Evolutionary conservation across 2,113 vertebrate genomes (phyloP).

Genomic region (Cottus gobio): DNA sequence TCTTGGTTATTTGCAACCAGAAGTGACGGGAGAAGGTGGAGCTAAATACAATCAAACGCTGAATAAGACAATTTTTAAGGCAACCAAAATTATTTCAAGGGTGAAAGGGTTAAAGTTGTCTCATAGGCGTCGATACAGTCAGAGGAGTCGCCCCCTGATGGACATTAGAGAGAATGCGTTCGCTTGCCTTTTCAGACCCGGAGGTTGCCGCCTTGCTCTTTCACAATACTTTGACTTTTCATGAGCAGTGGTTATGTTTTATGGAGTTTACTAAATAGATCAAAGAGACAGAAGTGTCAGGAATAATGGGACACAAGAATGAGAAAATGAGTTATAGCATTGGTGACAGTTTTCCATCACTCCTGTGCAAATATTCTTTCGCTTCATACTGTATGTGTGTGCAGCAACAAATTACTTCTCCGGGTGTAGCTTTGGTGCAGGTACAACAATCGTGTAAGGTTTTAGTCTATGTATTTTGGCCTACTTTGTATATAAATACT

Average conservation of each 20-base stretch:
- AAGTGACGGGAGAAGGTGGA: background rate
- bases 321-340: conserved; percentile 22
- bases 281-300: conserved; percentile 14
- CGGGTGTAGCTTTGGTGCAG: conserved; percentile 41
- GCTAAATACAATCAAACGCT: background rate
- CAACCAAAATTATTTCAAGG: too few relatives aligned
- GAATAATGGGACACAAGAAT: conserved; percentile 19
- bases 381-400: conserved; percentile 11
- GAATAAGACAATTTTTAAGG: background rate
- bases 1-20: background rate
- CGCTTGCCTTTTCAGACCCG: too few relatives aligned
- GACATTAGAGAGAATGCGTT: too few relatives aligned
- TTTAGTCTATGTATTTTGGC: conserved; percentile 65
- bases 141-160: background rate
- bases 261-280: conserved; percentile 1
- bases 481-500: conserved; percentile 75
- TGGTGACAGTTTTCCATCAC: background rate
- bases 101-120: background rate
- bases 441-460: conserved; percentile 22
- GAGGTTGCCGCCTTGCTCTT: background rate
- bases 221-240: background rate
- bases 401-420: conserved; percentile 28
- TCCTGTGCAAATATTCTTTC: background rate
- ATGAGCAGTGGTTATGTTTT: conserved; percentile 5
- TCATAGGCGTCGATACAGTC: background rate